These are phyloP conservation scores for Gymnoscelis rufifasciata DNA, from an alignment of 2,888 invertebrate species.

Conservation along the genomic window DNA sequence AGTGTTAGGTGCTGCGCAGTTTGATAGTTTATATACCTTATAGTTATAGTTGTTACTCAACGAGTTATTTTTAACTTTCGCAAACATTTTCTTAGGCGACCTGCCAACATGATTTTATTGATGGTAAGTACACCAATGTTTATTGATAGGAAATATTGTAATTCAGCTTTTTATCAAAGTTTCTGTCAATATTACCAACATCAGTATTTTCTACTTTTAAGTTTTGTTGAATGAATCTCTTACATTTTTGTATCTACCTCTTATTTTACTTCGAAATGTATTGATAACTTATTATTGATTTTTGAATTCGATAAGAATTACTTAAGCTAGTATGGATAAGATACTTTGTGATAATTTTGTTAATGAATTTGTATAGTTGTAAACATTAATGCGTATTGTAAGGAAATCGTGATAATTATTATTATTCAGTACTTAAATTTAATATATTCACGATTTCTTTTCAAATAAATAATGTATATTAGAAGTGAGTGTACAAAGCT, in stretches of 20 bases:
- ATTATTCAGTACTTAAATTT: conserved; percentile 22
- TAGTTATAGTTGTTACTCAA: conserved; percentile 34
- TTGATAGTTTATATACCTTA: conserved; percentile 40
- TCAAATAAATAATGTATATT: conserved; percentile 39
- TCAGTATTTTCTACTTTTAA: conserved; percentile 70
- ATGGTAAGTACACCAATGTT: too few species aligned
- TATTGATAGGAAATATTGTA: conserved; percentile 2
- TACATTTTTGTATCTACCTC: conserved; percentile 72
- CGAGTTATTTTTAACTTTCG: not conserved
- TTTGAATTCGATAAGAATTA: conserved; percentile 45
- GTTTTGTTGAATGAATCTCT: conserved; percentile 66
- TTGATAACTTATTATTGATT: conserved; percentile 61
- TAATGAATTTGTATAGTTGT: conserved; percentile 35
- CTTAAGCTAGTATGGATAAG: conserved; percentile 31
- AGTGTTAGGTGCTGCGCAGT: conserved; percentile 63
- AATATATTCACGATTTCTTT: conserved; percentile 11
- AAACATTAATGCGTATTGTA: conserved; percentile 23
- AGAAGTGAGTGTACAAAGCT: conserved; percentile 72
- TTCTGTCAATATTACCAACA: conserved; percentile 56
- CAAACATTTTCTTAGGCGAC: too few species aligned
- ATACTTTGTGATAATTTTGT: conserved; percentile 63
- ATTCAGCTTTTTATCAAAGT: conserved; percentile 18
- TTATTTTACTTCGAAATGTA: conserved; percentile 64
- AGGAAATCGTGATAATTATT: conserved; percentile 16
- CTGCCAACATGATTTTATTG: too few species aligned